These are phyloP conservation scores for Diprion similis DNA, from an alignment of 1,140 invertebrate genomes.

Conservation along the genomic window DNA sequence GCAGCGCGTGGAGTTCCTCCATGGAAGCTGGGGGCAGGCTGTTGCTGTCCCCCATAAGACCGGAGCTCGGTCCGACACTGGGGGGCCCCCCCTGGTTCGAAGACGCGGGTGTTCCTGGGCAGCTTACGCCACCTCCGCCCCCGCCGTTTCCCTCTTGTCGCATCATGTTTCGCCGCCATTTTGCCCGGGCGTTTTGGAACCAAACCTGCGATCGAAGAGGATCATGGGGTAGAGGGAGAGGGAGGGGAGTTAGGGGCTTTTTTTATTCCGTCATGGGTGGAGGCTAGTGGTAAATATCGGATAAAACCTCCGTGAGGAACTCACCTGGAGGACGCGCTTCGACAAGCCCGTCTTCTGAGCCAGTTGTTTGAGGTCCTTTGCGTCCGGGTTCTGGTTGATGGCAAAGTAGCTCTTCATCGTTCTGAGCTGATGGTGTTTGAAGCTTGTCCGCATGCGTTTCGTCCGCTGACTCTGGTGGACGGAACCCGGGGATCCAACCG, in stretches of 20 bases:
- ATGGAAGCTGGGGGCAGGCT: slow-evolving; percentile 59
- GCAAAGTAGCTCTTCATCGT: slow-evolving; percentile 98
- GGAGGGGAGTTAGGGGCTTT: background rate
- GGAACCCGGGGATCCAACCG: slow-evolving; percentile 74
- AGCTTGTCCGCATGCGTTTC: slow-evolving; percentile 94
- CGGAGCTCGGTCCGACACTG: slow-evolving; percentile 45
- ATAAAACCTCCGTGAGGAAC: slow-evolving; percentile 22
- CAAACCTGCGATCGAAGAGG: slow-evolving; percentile 77
- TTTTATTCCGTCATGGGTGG: background rate
- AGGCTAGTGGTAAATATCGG: background rate
- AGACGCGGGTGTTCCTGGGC: slow-evolving; percentile 56
- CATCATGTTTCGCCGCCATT: slow-evolving; percentile 90
- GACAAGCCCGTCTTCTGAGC: slow-evolving; percentile 96
- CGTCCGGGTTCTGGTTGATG: slow-evolving; percentile 97
- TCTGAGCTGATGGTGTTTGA: slow-evolving; percentile 95
- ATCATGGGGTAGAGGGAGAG: background rate
- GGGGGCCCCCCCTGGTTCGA: slow-evolving; percentile 53
- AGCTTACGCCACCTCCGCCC: slow-evolving; percentile 48
- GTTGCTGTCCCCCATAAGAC: slow-evolving; percentile 57
- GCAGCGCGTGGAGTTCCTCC: slow-evolving; percentile 59
- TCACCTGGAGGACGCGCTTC: slow-evolving; percentile 94
- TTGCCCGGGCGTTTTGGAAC: slow-evolving; percentile 98
- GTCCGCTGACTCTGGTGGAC: slow-evolving; percentile 70
- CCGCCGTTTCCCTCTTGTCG: slow-evolving; percentile 68
- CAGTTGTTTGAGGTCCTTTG: slow-evolving; percentile 93